These are phyloP conservation scores for Eira barbara DNA, from an alignment of 2,113 vertebrate genomes.

Conservation along the genomic window DNA sequence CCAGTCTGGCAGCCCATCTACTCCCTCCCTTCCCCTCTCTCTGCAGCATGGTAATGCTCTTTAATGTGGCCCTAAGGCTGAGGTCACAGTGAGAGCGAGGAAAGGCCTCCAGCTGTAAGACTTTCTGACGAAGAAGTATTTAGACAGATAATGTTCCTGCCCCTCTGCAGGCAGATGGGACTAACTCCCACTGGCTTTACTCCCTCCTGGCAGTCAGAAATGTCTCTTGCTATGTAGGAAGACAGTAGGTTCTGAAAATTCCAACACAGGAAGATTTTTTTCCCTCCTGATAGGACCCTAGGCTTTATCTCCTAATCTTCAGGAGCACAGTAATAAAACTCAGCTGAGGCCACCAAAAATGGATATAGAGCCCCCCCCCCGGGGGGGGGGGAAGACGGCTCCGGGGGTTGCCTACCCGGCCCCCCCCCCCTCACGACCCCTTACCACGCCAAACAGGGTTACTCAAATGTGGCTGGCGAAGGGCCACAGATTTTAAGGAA, in stretches of 20 bases:
- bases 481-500: not conserved
- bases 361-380: not conserved
- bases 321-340: not conserved
- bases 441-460: not conserved
- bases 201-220: not conserved
- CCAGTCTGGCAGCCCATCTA: constrained; percentile 55
- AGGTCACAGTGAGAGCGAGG: not conserved
- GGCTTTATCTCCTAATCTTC: not conserved
- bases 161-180: not conserved
- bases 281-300: not conserved
- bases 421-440: no score
- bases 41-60: not conserved
- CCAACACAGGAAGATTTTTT: not conserved
- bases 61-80: not conserved
- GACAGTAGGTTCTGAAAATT: constrained; percentile 19
- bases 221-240: not conserved
- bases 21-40: not conserved
- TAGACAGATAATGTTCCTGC: not conserved
- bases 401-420: no score
- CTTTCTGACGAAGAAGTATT: not conserved
- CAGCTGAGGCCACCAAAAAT: not conserved
- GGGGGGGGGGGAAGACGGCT: no score
- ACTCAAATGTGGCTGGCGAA: not conserved
- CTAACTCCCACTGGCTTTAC: not conserved
- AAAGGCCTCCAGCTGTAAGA: not conserved